Conservation (phyloP, 2,888 invertebrate genomes). For the Lithophane leautieri region DNA sequence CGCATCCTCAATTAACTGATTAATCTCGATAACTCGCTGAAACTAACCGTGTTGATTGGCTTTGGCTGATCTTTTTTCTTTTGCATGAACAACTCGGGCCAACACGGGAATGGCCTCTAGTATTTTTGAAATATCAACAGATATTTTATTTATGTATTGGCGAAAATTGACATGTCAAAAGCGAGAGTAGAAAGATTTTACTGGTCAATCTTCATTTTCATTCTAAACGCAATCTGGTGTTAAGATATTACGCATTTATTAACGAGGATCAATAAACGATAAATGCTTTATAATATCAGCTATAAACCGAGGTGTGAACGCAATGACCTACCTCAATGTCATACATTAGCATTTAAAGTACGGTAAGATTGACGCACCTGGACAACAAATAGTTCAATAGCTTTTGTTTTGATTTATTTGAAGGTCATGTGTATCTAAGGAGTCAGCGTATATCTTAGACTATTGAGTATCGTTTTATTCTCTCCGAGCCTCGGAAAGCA, state of each 20-base stretch:
- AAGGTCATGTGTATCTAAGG: background rate
- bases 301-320: conserved; percentile 22
- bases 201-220: conserved; percentile 39
- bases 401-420: background rate
- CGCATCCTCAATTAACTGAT: background rate
- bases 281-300: conserved; percentile 29
- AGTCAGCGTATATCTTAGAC: background rate
- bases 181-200: background rate
- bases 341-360: conserved; percentile 43
- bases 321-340: conserved; percentile 57
- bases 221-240: conserved; percentile 39
- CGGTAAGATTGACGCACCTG: background rate
- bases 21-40: too few relatives aligned
- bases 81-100: background rate
- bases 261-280: conserved; percentile 41
- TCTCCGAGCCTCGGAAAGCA: too few relatives aligned
- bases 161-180: conserved; percentile 21
- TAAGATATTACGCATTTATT: conserved; percentile 31
- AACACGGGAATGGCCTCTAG: background rate
- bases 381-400: background rate
- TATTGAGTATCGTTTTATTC: background rate
- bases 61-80: background rate
- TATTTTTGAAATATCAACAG: background rate
- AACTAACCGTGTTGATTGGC: background rate
- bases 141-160: background rate